Percentiles rank a stretch among this genome's conserved stretches.
Conservation (phyloP, 1,140 invertebrate species). For the Argopecten irradians region DNA sequence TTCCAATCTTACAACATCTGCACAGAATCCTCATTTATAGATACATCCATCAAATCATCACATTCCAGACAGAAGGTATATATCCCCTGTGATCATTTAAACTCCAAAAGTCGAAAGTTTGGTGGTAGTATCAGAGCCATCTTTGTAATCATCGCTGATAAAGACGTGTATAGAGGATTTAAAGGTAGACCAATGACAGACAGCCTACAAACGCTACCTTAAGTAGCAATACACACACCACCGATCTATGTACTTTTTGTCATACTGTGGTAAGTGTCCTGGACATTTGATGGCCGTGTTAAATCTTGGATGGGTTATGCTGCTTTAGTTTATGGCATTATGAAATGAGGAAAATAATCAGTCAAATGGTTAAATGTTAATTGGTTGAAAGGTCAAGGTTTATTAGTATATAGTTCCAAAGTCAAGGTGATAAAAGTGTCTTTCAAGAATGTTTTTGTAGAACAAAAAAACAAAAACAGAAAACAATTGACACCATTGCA, state of each 20-base stretch:
- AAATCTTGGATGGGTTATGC: too few species aligned
- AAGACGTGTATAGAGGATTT: background rate
- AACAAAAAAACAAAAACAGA: too few species aligned
- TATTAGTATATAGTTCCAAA: too few species aligned
- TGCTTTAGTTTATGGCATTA: too few species aligned
- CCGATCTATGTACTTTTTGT: background rate
- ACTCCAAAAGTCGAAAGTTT: background rate
- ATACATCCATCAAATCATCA: background rate
- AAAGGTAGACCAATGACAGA: background rate
- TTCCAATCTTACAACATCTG: background rate
- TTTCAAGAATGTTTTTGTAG: too few species aligned
- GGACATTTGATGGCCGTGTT: background rate
- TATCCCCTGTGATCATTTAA: background rate
- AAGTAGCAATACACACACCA: background rate
- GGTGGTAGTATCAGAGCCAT: background rate
- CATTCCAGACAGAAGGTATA: background rate
- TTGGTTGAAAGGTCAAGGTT: too few species aligned
- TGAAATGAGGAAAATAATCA: too few species aligned
- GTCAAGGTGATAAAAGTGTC: too few species aligned
- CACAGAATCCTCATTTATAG: background rate
- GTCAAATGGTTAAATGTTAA: too few species aligned
- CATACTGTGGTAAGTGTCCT: background rate
- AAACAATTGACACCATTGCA: too few species aligned
- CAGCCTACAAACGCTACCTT: background rate
- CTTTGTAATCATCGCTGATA: background rate